Conservation (phyloP, 2,113 vertebrate species). For the Entelurus aequoreus region DNA sequence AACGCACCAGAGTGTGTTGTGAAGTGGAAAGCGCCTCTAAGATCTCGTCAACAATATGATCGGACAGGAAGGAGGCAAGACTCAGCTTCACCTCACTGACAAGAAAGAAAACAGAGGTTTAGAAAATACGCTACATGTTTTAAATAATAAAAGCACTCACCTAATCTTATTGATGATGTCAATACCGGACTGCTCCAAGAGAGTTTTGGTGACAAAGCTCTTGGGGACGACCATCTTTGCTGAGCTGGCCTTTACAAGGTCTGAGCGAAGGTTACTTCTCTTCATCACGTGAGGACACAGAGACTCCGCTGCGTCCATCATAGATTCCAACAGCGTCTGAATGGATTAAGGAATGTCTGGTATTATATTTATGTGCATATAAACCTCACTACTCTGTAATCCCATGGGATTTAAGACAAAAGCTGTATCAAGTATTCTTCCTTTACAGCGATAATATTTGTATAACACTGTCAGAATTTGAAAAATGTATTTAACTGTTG, state of each 20-base stretch:
- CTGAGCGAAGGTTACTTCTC: constrained; percentile 80
- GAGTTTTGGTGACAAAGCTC: constrained; percentile 90
- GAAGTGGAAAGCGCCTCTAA: constrained; percentile 86
- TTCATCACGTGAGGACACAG: constrained; percentile 93
- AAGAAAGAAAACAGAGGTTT: neutral
- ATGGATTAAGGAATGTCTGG: neutral
- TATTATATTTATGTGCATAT: neutral
- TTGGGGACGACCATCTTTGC: constrained; percentile 88
- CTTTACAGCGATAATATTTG: neutral
- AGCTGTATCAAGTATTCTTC: neutral
- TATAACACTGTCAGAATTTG: too few species aligned
- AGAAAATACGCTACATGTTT: neutral
- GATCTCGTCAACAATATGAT: constrained; percentile 95
- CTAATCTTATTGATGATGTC: constrained; percentile 99
- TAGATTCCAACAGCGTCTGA: constrained; percentile 85
- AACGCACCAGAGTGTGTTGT: constrained; percentile 85
- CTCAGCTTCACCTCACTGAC: constrained; percentile 91
- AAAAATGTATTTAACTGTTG: too few species aligned
- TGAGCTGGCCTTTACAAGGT: constrained; percentile 85
- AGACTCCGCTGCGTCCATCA: constrained; percentile 87
- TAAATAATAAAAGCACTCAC: constrained; percentile 48
- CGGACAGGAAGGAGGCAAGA: constrained; percentile 93
- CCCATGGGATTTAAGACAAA: neutral
- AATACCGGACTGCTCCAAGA: constrained; percentile 92
- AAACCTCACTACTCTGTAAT: neutral